Conservation (phyloP, 2,113 vertebrate species). For the Prolemur simus region DNA sequence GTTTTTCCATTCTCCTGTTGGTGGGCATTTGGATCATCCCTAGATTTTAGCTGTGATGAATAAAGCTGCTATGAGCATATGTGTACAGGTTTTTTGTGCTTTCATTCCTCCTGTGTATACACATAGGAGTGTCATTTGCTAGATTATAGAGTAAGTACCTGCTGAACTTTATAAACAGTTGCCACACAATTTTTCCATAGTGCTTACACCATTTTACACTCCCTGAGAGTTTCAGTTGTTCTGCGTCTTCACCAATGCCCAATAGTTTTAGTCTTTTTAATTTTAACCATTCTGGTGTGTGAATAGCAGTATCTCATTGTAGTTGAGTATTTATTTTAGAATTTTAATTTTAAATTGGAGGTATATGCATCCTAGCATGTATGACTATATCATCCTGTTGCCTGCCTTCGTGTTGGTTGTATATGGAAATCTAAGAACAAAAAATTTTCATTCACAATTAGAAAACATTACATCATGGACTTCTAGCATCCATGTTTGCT, state of each 20-base stretch:
- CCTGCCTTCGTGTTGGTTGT: not conserved
- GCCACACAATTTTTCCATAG: not conserved
- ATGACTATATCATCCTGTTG: not conserved
- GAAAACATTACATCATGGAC: not conserved
- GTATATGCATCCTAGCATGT: not conserved
- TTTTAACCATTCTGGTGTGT: not conserved
- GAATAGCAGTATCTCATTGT: not conserved
- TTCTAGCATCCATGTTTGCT: not conserved
- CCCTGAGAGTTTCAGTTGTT: not conserved
- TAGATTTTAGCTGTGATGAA: not conserved
- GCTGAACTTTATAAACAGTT: not conserved
- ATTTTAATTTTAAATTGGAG: not conserved
- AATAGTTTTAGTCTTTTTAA: not conserved
- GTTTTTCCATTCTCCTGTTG: not conserved
- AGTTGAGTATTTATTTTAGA: not conserved
- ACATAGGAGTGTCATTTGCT: no score
- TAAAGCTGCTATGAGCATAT: not conserved
- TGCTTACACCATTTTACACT: not conserved
- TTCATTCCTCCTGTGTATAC: no score
- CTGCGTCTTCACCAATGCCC: not conserved
- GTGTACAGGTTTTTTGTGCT: not conserved
- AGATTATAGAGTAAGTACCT: not conserved
- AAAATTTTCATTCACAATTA: not conserved
- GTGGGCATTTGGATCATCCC: not conserved
- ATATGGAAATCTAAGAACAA: not conserved